phyloP scores from a whole-genome alignment of 2,797 vertebrate genomes.

The Rhinatrema bivittatum region DNA sequence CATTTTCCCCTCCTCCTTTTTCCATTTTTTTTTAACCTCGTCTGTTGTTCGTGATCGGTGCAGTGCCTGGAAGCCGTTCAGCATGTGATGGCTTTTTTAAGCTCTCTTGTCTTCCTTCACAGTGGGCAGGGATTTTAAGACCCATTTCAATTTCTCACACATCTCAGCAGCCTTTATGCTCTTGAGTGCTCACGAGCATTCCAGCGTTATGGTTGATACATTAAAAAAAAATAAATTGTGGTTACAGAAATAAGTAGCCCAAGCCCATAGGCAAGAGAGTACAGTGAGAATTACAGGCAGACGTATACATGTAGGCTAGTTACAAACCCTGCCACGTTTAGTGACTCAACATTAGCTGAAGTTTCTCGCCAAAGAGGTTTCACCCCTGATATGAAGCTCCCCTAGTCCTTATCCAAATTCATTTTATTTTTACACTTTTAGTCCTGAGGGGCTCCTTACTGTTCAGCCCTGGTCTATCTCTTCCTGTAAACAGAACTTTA shows the following conservation, averaged over 20 bases:
- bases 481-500: conserved; percentile 46
- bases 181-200: neutral
- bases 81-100: conserved; percentile 6
- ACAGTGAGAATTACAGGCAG: no score
- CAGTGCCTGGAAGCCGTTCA: conserved; percentile 11
- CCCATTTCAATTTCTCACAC: conserved; percentile 11
- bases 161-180: conserved; percentile 7
- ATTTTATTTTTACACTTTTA: no score
- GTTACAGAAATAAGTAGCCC: conserved; percentile 8
- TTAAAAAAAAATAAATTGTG: no score
- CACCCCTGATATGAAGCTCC: no score
- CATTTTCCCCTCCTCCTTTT: neutral
- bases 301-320: no score
- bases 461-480: conserved; percentile 32
- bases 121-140: neutral
- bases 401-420: no score
- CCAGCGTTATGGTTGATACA: conserved; percentile 6
- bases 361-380: no score
- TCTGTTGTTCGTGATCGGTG: conserved; percentile 9
- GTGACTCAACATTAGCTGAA: no score
- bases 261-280: neutral
- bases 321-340: no score
- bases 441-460: no score
- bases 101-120: conserved; percentile 3
- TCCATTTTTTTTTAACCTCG: conserved; percentile 3